phyloP scores from a whole-genome alignment of 2,113 vertebrate genomes.

The Alouatta palliata region DNA sequence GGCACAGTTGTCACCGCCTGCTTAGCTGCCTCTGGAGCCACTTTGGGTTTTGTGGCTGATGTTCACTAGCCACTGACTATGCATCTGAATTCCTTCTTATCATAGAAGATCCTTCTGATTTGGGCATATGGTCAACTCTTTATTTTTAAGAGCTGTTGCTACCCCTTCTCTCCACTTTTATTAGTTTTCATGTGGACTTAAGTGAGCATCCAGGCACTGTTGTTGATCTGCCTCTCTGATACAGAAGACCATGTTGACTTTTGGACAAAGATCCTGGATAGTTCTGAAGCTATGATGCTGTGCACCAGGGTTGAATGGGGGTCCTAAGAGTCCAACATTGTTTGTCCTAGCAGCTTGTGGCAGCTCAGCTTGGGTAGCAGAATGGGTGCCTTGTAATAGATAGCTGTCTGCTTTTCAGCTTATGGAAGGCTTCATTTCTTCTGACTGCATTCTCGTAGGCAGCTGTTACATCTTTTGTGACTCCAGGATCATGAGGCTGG shows the following conservation, averaged over 20 bases:
- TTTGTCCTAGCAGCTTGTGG: background rate
- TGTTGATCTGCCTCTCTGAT: background rate
- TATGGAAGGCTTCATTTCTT: background rate
- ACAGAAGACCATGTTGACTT: background rate
- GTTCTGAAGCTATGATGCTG: background rate
- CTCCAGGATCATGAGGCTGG: background rate
- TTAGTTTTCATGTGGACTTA: background rate
- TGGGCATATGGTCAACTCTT: background rate
- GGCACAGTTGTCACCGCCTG: background rate
- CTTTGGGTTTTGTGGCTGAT: background rate
- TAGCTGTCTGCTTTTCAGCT: background rate
- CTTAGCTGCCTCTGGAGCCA: background rate
- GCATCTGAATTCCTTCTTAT: background rate
- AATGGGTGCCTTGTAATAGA: rapidly evolving
- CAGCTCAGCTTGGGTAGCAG: too few relatives aligned
- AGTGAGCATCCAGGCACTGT: background rate
- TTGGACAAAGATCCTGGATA: background rate
- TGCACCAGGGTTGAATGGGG: background rate
- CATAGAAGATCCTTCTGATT: background rate
- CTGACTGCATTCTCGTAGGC: background rate
- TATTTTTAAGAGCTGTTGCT: background rate
- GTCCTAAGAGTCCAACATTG: rapidly evolving
- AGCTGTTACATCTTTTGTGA: background rate
- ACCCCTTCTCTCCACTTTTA: too few relatives aligned
- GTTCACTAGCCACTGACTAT: too few relatives aligned